Base-by-base conservation (phyloP, 2,888 invertebrate genomes). In the Mimachlamys varia region DNA sequence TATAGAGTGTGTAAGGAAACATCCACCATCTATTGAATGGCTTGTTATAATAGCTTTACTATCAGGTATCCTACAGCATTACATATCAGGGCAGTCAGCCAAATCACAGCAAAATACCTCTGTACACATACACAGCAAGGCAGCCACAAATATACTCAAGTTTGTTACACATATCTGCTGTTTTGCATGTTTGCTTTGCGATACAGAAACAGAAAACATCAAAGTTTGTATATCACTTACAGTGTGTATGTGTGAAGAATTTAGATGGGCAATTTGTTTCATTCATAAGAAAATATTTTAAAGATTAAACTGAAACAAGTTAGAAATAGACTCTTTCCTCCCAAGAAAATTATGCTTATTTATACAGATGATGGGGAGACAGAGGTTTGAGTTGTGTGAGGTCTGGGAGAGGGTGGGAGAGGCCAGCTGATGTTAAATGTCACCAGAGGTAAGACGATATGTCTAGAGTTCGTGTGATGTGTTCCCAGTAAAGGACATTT, bases 61-160 rank as follows among this genome's bases (percentile, higher is more conserved):
- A 76, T 76, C 76, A 76, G 76, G 15, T 76, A 76, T 76, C 76
- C 3, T 76, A 76, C 76, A 76, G 76, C 76, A 76, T 76, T 76
- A 27, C 12, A 76, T 76, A 76, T 76, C 76, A 76, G 76, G 76
- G 76, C 76, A 76, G 76, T 76, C 19, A 12, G 76, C 76, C 76
- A 76, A 33, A 27, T 27, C 22, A 62, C 76, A 76, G 33, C 76
- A n/a, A 58, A 58, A 58, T 58, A 58, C 58, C 58, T 58, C 76
- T 33, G 76, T 76, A 76, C 76, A 76, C 76, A 27, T 33, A 62
- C 62, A 62, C 62, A 33, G 76, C 76, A 76, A 7, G 7, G 76
- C 76, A 76, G 33, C 76, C 27, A 62, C 22, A 62, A 33, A 33
- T 33, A 33, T 27, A 76, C 22, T 12, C 27, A 76, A 22, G 76